Evolutionary conservation across 2,888 invertebrate species (phyloP), one percentile per base, ranked within the genome.

Genomic region (Plebejus argus): DNA sequence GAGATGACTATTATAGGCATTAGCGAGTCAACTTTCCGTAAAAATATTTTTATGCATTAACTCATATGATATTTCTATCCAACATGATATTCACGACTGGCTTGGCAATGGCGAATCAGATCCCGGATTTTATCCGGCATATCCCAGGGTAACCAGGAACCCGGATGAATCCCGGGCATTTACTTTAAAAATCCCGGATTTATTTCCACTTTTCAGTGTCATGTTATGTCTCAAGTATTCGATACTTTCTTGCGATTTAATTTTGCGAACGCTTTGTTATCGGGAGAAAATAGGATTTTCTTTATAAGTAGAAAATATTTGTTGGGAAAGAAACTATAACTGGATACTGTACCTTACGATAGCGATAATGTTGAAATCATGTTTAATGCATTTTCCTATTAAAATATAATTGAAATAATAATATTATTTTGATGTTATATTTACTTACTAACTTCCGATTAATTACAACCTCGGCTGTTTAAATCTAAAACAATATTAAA

Each of bases 121-220:
- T 84, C 83, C 82, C 77, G 61, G 61, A 61, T 61, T 8, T 20
- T 20, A 61, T 61, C 7, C 20, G n/a, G 61, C 20, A 61, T 61
- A 61, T 61, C 61, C 23, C 61, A 23, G 12, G 10, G 61, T 61
- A 61, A 61, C 23, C 61, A 23, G 61, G 23, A 61, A 23, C 81
- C 78, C 72, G 83, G 84, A 84, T 85, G 82, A 82, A 85, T 84
- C 84, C 81, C 76, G 80, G 81, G 83, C 83, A 82, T 84, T 82
- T 81, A 76, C 80, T 79, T 80, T 82, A 79, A 83, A 84, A 82
- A 80, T 80, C 83, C 81, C 80, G 85, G 85, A 86, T 87, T 88
- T 88, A 86, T 88, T 86, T 87, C 84, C 85, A 86, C 87, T 88
- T 88, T 87, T 85, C 87, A 87, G 85, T 85, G 84, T 84, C 82